Evolutionary conservation across 2,113 vertebrate species (phyloP).

Genomic region (Oryzias javanicus): DNA sequence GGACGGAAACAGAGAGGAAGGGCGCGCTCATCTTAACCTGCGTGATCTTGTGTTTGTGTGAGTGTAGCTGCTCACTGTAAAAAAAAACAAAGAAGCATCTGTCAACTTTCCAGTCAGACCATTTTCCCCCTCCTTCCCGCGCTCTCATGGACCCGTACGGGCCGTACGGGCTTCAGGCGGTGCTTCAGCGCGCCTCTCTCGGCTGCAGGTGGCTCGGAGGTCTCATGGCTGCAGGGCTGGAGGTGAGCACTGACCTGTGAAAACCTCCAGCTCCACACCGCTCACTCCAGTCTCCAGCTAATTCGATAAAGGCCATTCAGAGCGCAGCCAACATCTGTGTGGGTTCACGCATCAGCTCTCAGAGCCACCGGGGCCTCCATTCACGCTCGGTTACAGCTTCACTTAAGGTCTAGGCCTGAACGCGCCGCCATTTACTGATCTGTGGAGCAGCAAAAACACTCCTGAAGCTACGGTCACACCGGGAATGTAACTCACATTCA

Average conservation of each 20-base stretch:
- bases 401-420: constrained; percentile 17
- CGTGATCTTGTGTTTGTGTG: constrained; percentile 13
- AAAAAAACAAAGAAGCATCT: constrained; percentile 31
- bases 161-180: neutral
- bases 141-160: constrained; percentile 10
- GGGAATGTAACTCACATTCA: too few species aligned
- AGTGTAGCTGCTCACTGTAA: neutral
- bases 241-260: constrained; percentile 60
- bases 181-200: constrained; percentile 20
- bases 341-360: constrained; percentile 27
- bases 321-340: constrained; percentile 48
- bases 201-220: constrained; percentile 58
- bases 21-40: neutral
- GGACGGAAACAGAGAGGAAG: neutral
- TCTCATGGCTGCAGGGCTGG: constrained; percentile 47
- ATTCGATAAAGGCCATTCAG: constrained; percentile 54
- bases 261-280: constrained; percentile 43
- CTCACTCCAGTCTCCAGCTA: constrained; percentile 43
- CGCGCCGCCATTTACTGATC: constrained; percentile 6
- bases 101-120: constrained; percentile 16
- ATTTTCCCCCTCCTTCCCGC: neutral
- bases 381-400: constrained; percentile 25
- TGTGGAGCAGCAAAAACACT: neutral
- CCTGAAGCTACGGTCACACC: too few species aligned
- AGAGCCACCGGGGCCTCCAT: constrained; percentile 13